phyloP scores from a whole-genome alignment of 2,113 vertebrate genomes.

The Caranx ignobilis region DNA sequence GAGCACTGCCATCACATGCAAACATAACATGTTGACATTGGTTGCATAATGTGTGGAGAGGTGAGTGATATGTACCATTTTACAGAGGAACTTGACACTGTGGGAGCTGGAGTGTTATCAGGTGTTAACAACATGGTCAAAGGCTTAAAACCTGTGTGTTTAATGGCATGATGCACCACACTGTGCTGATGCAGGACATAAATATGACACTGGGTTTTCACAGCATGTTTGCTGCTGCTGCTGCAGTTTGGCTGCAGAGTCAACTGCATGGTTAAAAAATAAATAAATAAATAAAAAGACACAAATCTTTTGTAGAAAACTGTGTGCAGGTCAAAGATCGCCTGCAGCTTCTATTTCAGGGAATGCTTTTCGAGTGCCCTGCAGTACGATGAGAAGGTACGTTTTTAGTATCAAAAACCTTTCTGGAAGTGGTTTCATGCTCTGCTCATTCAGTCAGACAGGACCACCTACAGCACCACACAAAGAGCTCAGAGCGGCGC shows the following conservation, averaged over 20 bases:
- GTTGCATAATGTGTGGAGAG: not conserved
- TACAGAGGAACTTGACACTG: too few relatives aligned
- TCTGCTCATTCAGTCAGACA: constrained; percentile 29
- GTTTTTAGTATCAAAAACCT: constrained; percentile 41
- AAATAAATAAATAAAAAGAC: not conserved
- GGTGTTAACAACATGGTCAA: not conserved
- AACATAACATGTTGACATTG: not conserved
- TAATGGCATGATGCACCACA: too few relatives aligned
- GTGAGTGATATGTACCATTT: too few relatives aligned
- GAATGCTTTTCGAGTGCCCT: not conserved
- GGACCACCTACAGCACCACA: constrained; percentile 58
- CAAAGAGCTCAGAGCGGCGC: constrained; percentile 40
- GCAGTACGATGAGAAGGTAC: not conserved
- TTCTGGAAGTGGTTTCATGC: constrained; percentile 36
- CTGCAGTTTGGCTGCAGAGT: not conserved
- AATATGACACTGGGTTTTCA: not conserved
- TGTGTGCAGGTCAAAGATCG: not conserved
- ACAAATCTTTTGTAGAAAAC: not conserved
- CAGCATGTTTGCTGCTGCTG: not conserved
- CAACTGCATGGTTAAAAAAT: not conserved
- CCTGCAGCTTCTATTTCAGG: constrained; percentile 4
- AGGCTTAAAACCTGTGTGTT: not conserved
- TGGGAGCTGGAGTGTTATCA: constrained; percentile 12
- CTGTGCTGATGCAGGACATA: not conserved
- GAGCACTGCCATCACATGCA: too few relatives aligned